These are phyloP conservation scores for Acromyrmex heyeri DNA, from an alignment of 1,140 invertebrate genomes.

Conservation along the genomic window DNA sequence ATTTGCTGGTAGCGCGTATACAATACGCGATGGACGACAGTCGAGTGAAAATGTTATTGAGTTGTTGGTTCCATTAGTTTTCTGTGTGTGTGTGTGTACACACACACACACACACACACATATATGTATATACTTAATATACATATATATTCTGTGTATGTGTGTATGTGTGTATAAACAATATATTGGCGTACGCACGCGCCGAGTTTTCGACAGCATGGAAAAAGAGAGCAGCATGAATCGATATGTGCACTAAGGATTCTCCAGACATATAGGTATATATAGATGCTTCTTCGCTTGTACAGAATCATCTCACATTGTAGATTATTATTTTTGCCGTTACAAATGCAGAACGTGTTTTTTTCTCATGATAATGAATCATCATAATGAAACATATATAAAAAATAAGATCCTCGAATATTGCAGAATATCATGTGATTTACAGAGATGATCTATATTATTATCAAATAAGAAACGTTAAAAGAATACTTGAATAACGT, in stretches of 20 bases:
- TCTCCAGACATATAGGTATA: background rate
- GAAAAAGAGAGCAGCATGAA: background rate
- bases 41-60: conserved; percentile 51
- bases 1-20: background rate
- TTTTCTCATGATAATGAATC: background rate
- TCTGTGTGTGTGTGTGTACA: too few relatives aligned
- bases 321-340: conserved; percentile 4
- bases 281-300: background rate
- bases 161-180: too few relatives aligned
- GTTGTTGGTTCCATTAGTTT: conserved; percentile 20
- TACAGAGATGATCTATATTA: background rate
- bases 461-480: background rate
- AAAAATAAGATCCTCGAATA: background rate
- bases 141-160: too few relatives aligned
- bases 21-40: background rate
- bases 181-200: background rate
- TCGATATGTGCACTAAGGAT: conserved; percentile 8
- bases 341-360: background rate
- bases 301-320: background rate
- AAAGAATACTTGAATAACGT: background rate
- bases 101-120: too few relatives aligned
- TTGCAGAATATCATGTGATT: background rate
- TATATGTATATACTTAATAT: too few relatives aligned
- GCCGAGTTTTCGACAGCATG: background rate
- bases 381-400: background rate